Evolutionary conservation across 2,797 vertebrate genomes (phyloP).

Genomic region (Coracias cyanogaster): DNA sequence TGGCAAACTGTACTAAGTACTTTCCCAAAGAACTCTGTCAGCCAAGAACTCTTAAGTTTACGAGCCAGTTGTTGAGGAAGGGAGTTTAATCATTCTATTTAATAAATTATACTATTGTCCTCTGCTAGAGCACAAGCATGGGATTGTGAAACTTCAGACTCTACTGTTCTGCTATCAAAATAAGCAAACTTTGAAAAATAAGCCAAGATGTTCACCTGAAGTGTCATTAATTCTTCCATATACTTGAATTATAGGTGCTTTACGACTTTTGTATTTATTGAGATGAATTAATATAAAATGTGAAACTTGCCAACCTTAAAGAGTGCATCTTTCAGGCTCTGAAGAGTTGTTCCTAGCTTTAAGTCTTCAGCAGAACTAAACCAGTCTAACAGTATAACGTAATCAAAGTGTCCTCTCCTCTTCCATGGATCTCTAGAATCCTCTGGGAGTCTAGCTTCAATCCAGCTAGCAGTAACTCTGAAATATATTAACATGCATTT

Average conservation of each 20-base stretch:
- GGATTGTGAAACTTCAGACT: neutral
- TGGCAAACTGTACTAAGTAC: neutral
- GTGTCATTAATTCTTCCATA: neutral
- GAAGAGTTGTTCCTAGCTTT: constrained; percentile 88
- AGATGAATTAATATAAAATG: neutral
- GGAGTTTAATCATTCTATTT: neutral
- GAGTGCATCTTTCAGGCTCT: constrained; percentile 96
- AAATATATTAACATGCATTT: constrained; percentile 53
- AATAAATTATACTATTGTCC: neutral
- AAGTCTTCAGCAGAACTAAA: constrained; percentile 91
- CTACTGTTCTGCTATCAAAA: neutral
- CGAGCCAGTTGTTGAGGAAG: neutral
- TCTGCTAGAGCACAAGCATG: neutral
- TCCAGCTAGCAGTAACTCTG: constrained; percentile 92
- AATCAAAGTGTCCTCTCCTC: constrained; percentile 88
- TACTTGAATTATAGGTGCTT: neutral
- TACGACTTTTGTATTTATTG: neutral
- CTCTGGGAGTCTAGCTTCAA: constrained; percentile 91
- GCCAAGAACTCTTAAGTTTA: neutral
- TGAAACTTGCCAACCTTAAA: constrained; percentile 86
- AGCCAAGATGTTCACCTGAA: neutral
- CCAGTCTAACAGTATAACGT: constrained; percentile 94
- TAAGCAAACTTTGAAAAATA: neutral
- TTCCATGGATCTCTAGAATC: constrained; percentile 89
- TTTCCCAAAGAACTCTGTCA: neutral